Base-by-base conservation (phyloP, 2,113 vertebrate genomes). In the Rhinogobius similis region DNA sequence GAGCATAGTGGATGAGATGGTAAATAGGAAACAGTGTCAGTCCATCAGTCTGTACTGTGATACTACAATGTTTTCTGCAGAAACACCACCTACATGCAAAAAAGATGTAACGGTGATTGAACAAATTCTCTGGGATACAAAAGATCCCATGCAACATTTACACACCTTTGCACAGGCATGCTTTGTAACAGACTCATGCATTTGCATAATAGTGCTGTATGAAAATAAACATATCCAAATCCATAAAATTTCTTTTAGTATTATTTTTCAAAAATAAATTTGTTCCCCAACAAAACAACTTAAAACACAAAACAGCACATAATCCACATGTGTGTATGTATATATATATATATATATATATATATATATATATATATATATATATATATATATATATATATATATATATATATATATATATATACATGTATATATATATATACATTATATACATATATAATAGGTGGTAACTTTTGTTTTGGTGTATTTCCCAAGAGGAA, bases 381-480 rank as follows among this genome's bases (percentile, higher is more conserved):
- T n/a, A n/a, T n/a, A n/a, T n/a, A n/a, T n/a, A n/a, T n/a, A n/a
- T n/a, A n/a, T n/a, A n/a, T n/a, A n/a, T n/a, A n/a, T n/a, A n/a
- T n/a, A n/a, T n/a, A n/a, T n/a, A n/a, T n/a, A n/a, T n/a, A n/a
- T n/a, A n/a, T n/a, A n/a, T n/a, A n/a, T n/a, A n/a, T n/a, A n/a
- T n/a, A n/a, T n/a, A n/a, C n/a, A n/a, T n/a, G n/a, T n/a, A n/a
- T n/a, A n/a, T n/a, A n/a, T n/a, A n/a, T 23, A 72, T 73, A 82
- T 81, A 26, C 70, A 77, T 43, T 75, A 59, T 53, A 70, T 70
- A 72, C 63, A 38, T 65, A 79, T 73, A 65, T 61, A 1, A 23
- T 48, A 56, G 52, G 90, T 86, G 89, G 93, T 86, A 93, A 77
- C 11, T 65, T 68, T 39, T 12, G 27, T 6, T 44, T 32, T 13